Percentiles rank a stretch among this genome's conserved stretches.
Evolutionary conservation across 1,140 invertebrate genomes (phyloP).

Genomic region (Daktulosphaira vitifoliae): DNA sequence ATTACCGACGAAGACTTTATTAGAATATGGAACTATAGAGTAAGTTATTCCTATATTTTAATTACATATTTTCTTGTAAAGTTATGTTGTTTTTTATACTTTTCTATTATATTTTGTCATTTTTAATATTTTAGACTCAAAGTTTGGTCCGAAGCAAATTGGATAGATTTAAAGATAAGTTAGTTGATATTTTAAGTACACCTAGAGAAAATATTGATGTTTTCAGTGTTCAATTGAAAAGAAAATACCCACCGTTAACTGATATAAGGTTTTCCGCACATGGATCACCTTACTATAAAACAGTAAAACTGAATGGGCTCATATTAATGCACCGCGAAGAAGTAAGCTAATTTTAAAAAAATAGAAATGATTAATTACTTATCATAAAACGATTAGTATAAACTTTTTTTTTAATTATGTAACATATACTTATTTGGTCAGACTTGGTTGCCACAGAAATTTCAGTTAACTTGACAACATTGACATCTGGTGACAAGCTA

Average conservation of each 20-base stretch:
- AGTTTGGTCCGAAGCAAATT: constrained; percentile 75
- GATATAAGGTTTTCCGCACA: constrained; percentile 91
- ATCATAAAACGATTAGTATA: too few relatives aligned
- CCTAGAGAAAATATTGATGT: constrained; percentile 86
- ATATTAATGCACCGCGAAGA: constrained; percentile 87
- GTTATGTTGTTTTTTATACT: too few relatives aligned
- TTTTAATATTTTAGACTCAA: constrained; percentile 57
- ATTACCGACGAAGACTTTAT: constrained; percentile 95
- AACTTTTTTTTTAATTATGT: too few relatives aligned
- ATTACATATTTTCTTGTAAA: neutral
- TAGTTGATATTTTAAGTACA: constrained; percentile 72
- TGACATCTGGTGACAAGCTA: too few relatives aligned
- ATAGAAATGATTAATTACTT: too few relatives aligned
- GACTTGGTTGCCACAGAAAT: too few relatives aligned
- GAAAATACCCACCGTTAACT: constrained; percentile 77
- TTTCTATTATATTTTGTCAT: constrained; percentile 29
- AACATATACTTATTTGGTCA: too few relatives aligned
- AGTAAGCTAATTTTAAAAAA: too few relatives aligned
- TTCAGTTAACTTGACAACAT: too few relatives aligned
- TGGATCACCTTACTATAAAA: constrained; percentile 91
- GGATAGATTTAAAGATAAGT: constrained; percentile 77
- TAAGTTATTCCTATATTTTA: constrained; percentile 40
- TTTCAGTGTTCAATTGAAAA: constrained; percentile 83
- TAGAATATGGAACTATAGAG: constrained; percentile 82
- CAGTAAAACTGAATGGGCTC: constrained; percentile 85